Conservation (phyloP, 1,140 invertebrate species). For the Branchinecta lynchi region DNA sequence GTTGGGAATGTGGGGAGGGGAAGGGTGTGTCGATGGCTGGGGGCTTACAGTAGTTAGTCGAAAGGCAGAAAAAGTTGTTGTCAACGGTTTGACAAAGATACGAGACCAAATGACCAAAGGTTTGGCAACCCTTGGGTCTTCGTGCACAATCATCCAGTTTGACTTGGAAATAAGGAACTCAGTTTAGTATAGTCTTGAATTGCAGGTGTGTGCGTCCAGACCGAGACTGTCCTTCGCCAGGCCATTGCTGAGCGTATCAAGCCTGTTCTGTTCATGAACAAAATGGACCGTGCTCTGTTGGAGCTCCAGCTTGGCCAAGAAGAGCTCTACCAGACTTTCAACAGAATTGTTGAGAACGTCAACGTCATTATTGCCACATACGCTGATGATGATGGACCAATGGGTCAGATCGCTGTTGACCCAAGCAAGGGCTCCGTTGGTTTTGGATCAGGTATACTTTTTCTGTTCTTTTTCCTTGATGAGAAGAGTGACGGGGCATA, state of each 20-base stretch:
- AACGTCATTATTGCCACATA: slow-evolving; percentile 99
- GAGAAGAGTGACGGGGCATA: too few species aligned
- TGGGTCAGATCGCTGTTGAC: slow-evolving; percentile 95
- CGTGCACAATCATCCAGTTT: too few species aligned
- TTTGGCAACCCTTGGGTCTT: too few species aligned
- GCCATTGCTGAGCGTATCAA: slow-evolving; percentile 98
- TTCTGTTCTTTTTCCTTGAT: slow-evolving; percentile 22
- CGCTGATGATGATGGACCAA: slow-evolving; percentile 87
- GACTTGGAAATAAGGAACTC: too few species aligned
- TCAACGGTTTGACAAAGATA: too few species aligned
- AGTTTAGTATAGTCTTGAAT: too few species aligned
- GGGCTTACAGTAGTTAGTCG: too few species aligned
- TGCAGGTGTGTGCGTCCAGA: slow-evolving; percentile 96
- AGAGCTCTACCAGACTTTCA: slow-evolving; percentile 98
- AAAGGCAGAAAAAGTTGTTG: too few species aligned
- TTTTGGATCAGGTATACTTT: slow-evolving; percentile 65
- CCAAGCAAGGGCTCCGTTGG: slow-evolving; percentile 96
- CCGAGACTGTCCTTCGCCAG: slow-evolving; percentile 95
- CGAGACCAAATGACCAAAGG: too few species aligned
- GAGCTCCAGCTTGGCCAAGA: slow-evolving; percentile 90
- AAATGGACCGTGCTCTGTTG: slow-evolving; percentile 94
- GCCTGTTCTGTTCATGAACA: slow-evolving; percentile 99
- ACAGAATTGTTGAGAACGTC: slow-evolving; percentile 98
- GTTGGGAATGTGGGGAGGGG: too few species aligned
- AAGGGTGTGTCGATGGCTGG: too few species aligned